phyloP scores from a whole-genome alignment of 1,140 invertebrate species.

The Caenorhabditis tropicalis region DNA sequence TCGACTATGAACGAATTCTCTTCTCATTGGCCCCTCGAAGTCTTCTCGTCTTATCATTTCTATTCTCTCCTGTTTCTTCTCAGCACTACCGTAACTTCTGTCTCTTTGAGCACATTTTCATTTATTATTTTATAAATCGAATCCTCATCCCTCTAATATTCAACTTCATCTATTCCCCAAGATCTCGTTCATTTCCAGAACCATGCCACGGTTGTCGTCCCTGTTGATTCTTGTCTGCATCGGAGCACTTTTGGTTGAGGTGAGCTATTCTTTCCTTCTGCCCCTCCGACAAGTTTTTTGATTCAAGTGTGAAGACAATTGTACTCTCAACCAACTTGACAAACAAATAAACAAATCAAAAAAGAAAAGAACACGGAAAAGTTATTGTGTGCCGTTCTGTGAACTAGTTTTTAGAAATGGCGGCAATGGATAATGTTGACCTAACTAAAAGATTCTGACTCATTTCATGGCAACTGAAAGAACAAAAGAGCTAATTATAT shows the following conservation, averaged over 20 bases:
- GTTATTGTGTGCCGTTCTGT: background rate
- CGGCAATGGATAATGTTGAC: background rate
- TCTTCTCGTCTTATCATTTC: too few relatives aligned
- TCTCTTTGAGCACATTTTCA: too few relatives aligned
- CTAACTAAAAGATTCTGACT: background rate
- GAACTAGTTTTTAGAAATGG: background rate
- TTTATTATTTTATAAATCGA: background rate
- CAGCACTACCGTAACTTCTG: too few relatives aligned
- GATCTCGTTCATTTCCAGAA: background rate
- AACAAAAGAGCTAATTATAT: background rate
- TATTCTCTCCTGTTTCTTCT: too few relatives aligned
- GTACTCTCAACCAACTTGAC: background rate
- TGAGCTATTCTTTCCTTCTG: background rate
- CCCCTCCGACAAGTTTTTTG: background rate
- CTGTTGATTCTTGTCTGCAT: conserved; percentile 23
- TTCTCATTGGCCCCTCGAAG: too few relatives aligned
- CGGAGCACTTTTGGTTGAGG: conserved; percentile 23
- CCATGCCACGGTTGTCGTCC: background rate
- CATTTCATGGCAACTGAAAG: background rate
- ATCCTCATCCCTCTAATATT: background rate
- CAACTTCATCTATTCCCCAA: background rate
- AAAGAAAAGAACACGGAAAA: background rate
- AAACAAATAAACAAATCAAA: background rate
- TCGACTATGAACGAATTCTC: too few relatives aligned
- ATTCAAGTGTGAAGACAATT: background rate